Evolutionary conservation across 1,140 invertebrate species (phyloP).

Genomic region (Hetaerina americana): DNA sequence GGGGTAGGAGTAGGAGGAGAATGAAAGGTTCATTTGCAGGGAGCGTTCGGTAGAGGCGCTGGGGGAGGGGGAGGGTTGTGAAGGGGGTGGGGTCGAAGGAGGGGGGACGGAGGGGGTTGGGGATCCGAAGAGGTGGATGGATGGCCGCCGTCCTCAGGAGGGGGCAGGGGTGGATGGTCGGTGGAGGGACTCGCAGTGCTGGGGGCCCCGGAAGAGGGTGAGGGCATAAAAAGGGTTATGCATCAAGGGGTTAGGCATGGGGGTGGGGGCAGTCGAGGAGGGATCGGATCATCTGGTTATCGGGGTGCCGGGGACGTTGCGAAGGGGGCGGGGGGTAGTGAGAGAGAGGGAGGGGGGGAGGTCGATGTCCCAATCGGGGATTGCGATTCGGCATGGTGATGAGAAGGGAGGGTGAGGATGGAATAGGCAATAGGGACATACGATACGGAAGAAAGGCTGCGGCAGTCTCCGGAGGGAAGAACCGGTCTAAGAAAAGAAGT

Average conservation of each 20-base stretch:
- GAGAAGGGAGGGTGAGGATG: no score
- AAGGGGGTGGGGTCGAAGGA: conserved; percentile 12
- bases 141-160: background rate
- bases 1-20: conserved; percentile 31
- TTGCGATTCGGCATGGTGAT: no score
- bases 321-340: conserved; percentile 33
- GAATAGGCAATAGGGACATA: no score
- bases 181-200: conserved; percentile 1
- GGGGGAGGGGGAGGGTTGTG: background rate
- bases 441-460: no score
- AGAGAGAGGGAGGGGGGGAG: conserved; percentile 24
- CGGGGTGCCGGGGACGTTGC: no score
- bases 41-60: conserved; percentile 12
- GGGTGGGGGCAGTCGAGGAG: conserved; percentile 31
- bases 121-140: conserved; percentile 7
- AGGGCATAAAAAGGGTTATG: conserved; percentile 26
- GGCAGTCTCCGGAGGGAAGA: no score
- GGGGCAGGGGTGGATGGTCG: background rate
- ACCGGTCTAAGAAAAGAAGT: no score
- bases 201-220: conserved; percentile 2
- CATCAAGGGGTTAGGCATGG: conserved; percentile 38
- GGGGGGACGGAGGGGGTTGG: background rate
- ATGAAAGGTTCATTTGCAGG: conserved; percentile 21
- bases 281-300: no score
- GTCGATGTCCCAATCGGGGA: conserved; percentile 28